Evolutionary conservation across 2,888 invertebrate genomes (phyloP).

Genomic region (Meteorus colon): DNA sequence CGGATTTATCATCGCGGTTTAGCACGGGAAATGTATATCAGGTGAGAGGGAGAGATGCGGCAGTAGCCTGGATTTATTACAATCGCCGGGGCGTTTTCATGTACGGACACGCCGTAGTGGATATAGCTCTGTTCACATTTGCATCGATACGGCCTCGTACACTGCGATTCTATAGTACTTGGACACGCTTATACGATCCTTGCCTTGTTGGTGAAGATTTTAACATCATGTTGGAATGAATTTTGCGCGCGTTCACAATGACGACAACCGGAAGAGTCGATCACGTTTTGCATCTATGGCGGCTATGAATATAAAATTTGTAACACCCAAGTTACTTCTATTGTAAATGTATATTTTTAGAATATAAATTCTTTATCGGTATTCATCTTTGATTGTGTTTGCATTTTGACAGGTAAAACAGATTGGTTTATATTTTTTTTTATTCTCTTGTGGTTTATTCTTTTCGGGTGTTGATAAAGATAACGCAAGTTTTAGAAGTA

Average conservation of each 20-base stretch:
- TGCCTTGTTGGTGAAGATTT: conserved; percentile 36
- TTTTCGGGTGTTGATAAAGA: too few relatives aligned
- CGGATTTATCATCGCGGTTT: conserved; percentile 31
- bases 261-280: conserved; percentile 36
- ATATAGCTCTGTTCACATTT: conserved; percentile 36
- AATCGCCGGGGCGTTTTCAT: conserved; percentile 43
- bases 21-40: conserved; percentile 6
- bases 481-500: too few relatives aligned
- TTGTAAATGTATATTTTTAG: background rate
- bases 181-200: conserved; percentile 39
- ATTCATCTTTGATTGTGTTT: too few relatives aligned
- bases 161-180: conserved; percentile 20
- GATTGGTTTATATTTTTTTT: too few relatives aligned
- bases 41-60: conserved; percentile 1
- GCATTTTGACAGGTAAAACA: too few relatives aligned
- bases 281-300: conserved; percentile 32
- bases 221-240: conserved; percentile 36
- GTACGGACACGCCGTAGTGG: conserved; percentile 40
- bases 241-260: background rate
- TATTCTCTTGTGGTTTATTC: too few relatives aligned
- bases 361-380: background rate
- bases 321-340: background rate
- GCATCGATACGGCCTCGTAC: conserved; percentile 44
- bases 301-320: conserved; percentile 22
- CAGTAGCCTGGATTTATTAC: conserved; percentile 45